phyloP scores from a whole-genome alignment of 2,888 invertebrate genomes.

The Mellilla xanthometata region DNA sequence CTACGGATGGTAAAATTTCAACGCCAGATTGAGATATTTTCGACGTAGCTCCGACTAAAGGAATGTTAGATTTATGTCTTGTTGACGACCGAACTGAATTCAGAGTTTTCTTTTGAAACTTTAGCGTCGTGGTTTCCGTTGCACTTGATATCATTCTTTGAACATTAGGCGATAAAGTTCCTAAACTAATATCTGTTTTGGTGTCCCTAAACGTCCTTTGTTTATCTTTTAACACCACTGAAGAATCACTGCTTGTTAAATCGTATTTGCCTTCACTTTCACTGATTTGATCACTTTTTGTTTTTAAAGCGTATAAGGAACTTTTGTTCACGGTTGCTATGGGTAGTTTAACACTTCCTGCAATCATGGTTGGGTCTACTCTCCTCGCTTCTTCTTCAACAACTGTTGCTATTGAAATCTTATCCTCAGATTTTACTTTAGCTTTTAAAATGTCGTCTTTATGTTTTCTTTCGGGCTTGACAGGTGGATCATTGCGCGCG shows the following conservation, averaged over 20 bases:
- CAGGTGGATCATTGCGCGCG: slow-evolving; percentile 75
- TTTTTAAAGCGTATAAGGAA: slow-evolving; percentile 65
- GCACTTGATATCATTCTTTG: slow-evolving; percentile 84
- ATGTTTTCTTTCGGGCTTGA: slow-evolving; percentile 41
- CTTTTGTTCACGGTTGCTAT: slow-evolving; percentile 69
- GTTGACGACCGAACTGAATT: slow-evolving; percentile 59
- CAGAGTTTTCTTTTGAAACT: slow-evolving; percentile 66
- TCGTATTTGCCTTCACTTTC: slow-evolving; percentile 58
- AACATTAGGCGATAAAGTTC: slow-evolving; percentile 83
- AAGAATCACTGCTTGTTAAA: slow-evolving; percentile 54
- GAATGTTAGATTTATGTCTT: slow-evolving; percentile 71
- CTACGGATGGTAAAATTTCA: slow-evolving; percentile 70
- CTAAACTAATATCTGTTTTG: slow-evolving; percentile 67
- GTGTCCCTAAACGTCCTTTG: slow-evolving; percentile 64
- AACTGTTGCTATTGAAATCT: slow-evolving; percentile 16
- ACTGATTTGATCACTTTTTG: slow-evolving; percentile 71
- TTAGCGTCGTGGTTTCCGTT: slow-evolving; percentile 63
- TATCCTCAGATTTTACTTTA: slow-evolving; percentile 28
- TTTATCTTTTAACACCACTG: slow-evolving; percentile 47
- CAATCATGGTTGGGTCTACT: slow-evolving; percentile 61
- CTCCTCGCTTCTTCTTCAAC: slow-evolving; percentile 31
- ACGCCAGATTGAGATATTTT: slow-evolving; percentile 78
- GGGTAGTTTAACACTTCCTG: slow-evolving; percentile 69
- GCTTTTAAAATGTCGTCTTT: slow-evolving; percentile 21
- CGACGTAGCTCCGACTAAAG: slow-evolving; percentile 75